A percentile compares a stretch with the other conserved stretches of the same genome.
Conservation (phyloP, 2,888 invertebrate genomes). For the Acronicta psi region DNA sequence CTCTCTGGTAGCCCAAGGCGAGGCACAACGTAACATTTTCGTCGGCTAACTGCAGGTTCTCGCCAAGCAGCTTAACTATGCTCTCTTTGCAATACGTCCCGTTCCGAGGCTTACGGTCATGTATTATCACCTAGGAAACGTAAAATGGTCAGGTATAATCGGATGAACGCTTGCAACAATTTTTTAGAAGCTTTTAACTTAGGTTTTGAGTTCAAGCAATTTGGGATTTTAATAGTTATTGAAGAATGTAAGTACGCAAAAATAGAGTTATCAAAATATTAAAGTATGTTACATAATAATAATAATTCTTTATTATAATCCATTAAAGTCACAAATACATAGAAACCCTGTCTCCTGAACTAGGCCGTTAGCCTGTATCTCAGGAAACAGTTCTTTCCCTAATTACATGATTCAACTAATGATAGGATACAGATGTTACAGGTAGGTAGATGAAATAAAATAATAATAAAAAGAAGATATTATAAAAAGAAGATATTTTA, state of each 20-base stretch:
- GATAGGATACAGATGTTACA: too few species aligned
- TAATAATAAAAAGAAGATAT: too few species aligned
- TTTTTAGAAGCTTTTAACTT: conserved; percentile 16
- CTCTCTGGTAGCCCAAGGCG: conserved; percentile 85
- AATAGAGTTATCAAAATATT: too few species aligned
- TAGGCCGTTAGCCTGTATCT: too few species aligned
- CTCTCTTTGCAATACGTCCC: conserved; percentile 86
- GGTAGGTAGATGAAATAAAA: too few species aligned
- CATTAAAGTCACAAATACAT: too few species aligned
- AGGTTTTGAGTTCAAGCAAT: conserved; percentile 4
- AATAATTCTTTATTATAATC: too few species aligned
- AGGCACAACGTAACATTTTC: conserved; percentile 85
- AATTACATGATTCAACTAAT: too few species aligned
- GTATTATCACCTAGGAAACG: conserved; percentile 80
- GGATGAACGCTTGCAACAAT: conserved; percentile 29
- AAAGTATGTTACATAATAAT: too few species aligned
- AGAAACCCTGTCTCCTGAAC: too few species aligned
- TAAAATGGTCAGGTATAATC: conserved; percentile 46
- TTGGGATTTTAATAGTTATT: neutral
- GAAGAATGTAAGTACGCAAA: neutral
- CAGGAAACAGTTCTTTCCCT: too few species aligned
- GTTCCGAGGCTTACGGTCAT: conserved; percentile 85
- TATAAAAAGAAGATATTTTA: too few species aligned
- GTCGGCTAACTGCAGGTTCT: conserved; percentile 83
- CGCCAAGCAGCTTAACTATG: conserved; percentile 84